phyloP scores from a whole-genome alignment of 2,797 vertebrate genomes.

The Dermochelys coriacea region DNA sequence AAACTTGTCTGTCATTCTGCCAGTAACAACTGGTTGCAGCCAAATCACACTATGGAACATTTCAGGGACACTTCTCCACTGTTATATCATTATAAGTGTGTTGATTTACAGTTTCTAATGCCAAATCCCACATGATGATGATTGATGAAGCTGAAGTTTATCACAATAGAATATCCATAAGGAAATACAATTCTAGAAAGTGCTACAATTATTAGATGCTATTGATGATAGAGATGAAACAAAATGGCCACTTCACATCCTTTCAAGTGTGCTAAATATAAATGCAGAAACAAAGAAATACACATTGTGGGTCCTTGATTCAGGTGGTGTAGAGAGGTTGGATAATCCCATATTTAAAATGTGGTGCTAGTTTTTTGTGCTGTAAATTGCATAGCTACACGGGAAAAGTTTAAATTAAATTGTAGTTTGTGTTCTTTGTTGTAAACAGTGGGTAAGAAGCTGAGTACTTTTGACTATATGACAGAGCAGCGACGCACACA shows the following conservation, averaged over 20 bases:
- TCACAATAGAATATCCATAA: not conserved
- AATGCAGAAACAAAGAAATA: not conserved
- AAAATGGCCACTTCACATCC: not conserved
- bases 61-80: not conserved
- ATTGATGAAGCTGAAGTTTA: not conserved
- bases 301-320: not conserved
- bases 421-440: not conserved
- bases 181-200: not conserved
- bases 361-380: not conserved
- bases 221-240: not conserved
- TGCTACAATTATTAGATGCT: not conserved
- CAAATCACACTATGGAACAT: not conserved
- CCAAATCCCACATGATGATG: not conserved
- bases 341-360: not conserved
- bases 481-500: conserved; percentile 67
- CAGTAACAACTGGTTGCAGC: not conserved
- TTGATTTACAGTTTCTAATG: not conserved
- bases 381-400: not conserved
- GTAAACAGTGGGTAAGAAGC: conserved; percentile 78
- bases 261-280: not conserved
- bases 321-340: not conserved
- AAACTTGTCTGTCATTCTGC: not conserved
- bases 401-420: not conserved
- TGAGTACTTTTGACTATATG: conserved; percentile 85
- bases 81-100: not conserved